These are phyloP conservation scores for Lepilemur ruficaudatus DNA, from an alignment of 2,797 vertebrate species.

Conservation along the genomic window DNA sequence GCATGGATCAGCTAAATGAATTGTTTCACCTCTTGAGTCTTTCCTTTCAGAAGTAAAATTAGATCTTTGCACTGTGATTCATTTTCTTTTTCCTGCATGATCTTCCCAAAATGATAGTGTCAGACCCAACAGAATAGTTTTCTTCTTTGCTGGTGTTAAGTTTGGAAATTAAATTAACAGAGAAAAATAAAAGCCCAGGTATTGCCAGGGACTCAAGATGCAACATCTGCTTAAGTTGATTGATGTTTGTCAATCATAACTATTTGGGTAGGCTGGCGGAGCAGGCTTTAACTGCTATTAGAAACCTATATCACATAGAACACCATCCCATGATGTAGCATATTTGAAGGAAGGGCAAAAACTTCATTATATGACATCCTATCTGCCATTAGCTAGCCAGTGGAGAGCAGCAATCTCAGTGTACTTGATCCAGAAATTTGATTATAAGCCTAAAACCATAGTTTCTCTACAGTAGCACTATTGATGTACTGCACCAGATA, in stretches of 20 bases:
- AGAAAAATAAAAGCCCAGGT: background rate
- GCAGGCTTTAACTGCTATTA: background rate
- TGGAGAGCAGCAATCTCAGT: background rate
- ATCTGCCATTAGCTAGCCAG: background rate
- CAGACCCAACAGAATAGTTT: background rate
- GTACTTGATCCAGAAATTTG: background rate
- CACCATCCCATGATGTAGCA: background rate
- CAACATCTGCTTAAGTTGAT: background rate
- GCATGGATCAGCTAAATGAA: background rate
- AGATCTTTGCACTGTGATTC: constrained; percentile 24
- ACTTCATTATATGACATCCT: background rate
- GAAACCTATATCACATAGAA: background rate
- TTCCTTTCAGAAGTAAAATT: constrained; percentile 30
- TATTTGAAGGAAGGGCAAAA: background rate
- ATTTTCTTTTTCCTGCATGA: constrained; percentile 14
- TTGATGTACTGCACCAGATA: background rate
- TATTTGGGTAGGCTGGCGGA: background rate
- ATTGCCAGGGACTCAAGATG: background rate
- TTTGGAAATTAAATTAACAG: constrained; percentile 36
- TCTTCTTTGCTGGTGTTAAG: background rate
- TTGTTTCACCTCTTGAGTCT: constrained; percentile 23
- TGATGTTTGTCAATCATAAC: background rate
- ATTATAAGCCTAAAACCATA: background rate
- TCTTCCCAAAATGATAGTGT: background rate
- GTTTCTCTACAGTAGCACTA: background rate